Conservation (phyloP, 2,113 vertebrate genomes). For the Sterrhoptilus dennistouni region DNA sequence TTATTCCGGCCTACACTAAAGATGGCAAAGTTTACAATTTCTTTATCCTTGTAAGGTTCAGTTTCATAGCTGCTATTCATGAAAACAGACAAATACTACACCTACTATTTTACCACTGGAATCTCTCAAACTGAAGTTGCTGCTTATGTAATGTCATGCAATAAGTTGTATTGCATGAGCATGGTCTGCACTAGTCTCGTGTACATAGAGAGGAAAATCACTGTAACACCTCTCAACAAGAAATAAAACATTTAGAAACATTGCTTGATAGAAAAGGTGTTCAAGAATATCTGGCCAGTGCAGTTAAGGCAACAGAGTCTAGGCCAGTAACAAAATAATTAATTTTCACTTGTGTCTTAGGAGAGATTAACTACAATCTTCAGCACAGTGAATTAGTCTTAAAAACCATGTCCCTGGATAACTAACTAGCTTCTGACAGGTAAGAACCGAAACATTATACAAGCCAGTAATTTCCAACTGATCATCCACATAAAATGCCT, state of each 20-base stretch:
- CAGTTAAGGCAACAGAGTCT: neutral
- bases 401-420: neutral
- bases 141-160: neutral
- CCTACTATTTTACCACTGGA: neutral
- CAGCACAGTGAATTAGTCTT: neutral
- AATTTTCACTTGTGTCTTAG: neutral
- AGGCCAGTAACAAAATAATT: neutral
- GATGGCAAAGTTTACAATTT: neutral
- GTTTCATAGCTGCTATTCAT: neutral
- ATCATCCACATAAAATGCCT: neutral
- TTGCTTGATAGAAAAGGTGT: neutral
- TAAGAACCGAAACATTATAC: neutral
- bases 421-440: neutral
- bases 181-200: neutral
- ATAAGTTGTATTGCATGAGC: neutral
- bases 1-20: neutral
- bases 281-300: neutral
- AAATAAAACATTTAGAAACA: neutral
- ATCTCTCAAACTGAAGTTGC: neutral
- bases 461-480: neutral
- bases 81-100: neutral
- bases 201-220: neutral
- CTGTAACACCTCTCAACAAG: neutral
- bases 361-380: neutral
- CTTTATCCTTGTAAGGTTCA: neutral